Evolutionary conservation across 2,888 invertebrate genomes (phyloP).

Genomic region (Cybosia mesomella): DNA sequence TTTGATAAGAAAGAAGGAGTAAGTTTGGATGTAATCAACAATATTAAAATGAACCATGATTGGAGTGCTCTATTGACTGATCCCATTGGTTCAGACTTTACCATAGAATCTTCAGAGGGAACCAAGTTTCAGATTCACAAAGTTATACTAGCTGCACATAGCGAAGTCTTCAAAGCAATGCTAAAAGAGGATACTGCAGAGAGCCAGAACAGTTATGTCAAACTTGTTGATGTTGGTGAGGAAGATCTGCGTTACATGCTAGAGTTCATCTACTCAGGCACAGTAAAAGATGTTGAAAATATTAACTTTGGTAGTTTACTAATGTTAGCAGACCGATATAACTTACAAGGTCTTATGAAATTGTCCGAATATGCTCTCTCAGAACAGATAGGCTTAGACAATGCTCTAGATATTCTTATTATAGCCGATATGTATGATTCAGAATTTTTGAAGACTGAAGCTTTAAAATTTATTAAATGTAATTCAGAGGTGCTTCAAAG

Average conservation of each 20-base stretch:
- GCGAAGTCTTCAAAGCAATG: conserved; percentile 83
- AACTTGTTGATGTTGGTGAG: conserved; percentile 69
- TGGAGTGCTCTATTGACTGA: conserved; percentile 67
- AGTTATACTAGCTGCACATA: conserved; percentile 67
- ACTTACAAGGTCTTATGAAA: conserved; percentile 69
- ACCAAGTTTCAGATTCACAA: conserved; percentile 74
- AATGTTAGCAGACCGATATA: conserved; percentile 75
- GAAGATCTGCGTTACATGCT: conserved; percentile 72
- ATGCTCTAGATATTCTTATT: conserved; percentile 71
- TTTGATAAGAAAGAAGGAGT: conserved; percentile 42
- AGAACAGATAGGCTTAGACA: conserved; percentile 66
- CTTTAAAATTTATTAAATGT: conserved; percentile 74
- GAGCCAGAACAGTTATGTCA: conserved; percentile 73
- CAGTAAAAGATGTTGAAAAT: conserved; percentile 66
- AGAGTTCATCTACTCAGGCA: conserved; percentile 78
- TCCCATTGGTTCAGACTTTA: conserved; percentile 76
- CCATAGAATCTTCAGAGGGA: conserved; percentile 76
- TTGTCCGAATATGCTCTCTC: conserved; percentile 68
- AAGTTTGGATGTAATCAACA: conserved; percentile 52
- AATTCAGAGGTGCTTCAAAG: conserved; percentile 63
- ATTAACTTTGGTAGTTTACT: conserved; percentile 69
- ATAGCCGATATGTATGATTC: conserved; percentile 76
- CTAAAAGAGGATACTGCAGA: conserved; percentile 79
- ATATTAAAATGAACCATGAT: conserved; percentile 66
- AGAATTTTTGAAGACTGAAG: conserved; percentile 63